Evolutionary conservation across 2,888 invertebrate species (phyloP), one percentile per base, ranked within the genome.

Genomic region (Cosmorhoe ocellata): DNA sequence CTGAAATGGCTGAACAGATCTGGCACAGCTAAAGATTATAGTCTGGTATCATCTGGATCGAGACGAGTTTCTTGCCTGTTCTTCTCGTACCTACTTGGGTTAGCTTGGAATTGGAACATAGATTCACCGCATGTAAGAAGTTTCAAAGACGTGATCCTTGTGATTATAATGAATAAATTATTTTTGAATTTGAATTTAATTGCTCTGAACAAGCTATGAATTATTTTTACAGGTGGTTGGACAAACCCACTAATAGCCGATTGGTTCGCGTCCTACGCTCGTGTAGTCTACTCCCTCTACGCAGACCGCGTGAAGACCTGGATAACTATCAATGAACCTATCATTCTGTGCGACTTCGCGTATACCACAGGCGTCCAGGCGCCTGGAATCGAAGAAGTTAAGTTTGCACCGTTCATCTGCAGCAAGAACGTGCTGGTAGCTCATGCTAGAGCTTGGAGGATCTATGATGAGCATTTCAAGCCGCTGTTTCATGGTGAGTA

Each of bases 251-350:
- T 91, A 31, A 90, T 93, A 10, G 85, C 89, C 5, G 89, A 93
- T n/a, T 89, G 92, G 76, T 94, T 93, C 61, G 85, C 76, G n/a
- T 92, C 93, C 61, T 94, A 92, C 66, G 92, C 94, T 0, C 84
- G 88, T 10, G 65, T 93, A 0, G 77, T 91, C 0, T 92, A 88
- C 67, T 79, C 83, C 1, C 81, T 92, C 55, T 93, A 85, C 59
- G 94, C 91, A 0, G 91, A 92, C 62, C 89, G 93, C 11, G 92
- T 94, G 1, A 92, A 90, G 71, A 76, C 85, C 31, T 95, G 95
- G 95, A 88, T 94, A 0, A 95, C 95, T 0, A 90, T 95, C 47
- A 95, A 95, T 71, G 95, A 95, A 64, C 94, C 95, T 0, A 69
- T 75, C 13, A 56, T 81, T 0, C 60, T 87, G 2, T 91, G 91